Base-by-base conservation (phyloP, 2,797 vertebrate genomes). In the Xiphorhynchus erythropygius region DNA sequence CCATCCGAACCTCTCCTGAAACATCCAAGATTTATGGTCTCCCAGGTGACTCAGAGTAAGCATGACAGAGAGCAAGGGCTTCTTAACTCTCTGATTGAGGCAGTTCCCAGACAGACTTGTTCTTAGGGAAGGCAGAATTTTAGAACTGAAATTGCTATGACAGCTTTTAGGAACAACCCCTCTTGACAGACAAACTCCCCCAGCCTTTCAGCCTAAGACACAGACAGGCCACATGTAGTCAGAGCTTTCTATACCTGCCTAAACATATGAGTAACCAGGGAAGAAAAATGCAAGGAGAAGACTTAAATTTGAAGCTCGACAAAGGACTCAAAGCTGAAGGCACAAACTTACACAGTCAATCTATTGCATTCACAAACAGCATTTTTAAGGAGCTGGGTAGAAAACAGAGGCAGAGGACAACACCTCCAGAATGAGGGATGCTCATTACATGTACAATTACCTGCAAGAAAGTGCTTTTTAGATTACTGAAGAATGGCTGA, bases 281-380 rank as follows among this genome's bases (percentile, higher is more conserved):
- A 60, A 74, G 21, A 85, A 87, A 68, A 53, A 3, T 0, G 8
- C 13, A n/a, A 39, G 44, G 32, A 63, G 33, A 75, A 71, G 15
- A 52, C 59, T 33, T 23, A 0, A 22, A 32, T 56, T 35, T 0
- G 0, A 78, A 76, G 32, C 24, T 41, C 3, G 1, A 4, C n/a
- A 46, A 47, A 67, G 47, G 63, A 50, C 49, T 73, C 42, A 21
- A 62, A 64, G 57, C 44, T 18, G 46, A 73, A 69, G 39, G 33
- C 27, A 64, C 42, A 21, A 30, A 63, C 13, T n/a, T 8, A 49
- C 2, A 39, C 16, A 17, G 42, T 47, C 37, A 39, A 57, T 25
- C 37, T 53, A 67, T n/a, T 25, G 17, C 37, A 11, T 47, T 77
- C 19, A 19, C n/a, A 69, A 88, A 50, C 13, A 19, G 44, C 27